phyloP scores from a whole-genome alignment of 2,113 vertebrate species.

The Poeciliopsis prolifica region DNA sequence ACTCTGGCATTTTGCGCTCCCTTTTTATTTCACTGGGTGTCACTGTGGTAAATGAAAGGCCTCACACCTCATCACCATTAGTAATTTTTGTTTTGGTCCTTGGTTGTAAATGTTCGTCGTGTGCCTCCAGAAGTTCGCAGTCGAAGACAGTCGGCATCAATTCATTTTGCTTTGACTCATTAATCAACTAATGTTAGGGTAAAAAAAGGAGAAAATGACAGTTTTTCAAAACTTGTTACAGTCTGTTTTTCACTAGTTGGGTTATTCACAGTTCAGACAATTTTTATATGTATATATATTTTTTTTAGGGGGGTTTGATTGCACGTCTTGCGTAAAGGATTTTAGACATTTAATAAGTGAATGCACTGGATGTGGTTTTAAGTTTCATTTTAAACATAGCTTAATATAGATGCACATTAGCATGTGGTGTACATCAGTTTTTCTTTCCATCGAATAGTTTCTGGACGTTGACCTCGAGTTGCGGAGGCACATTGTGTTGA shows the following conservation, averaged over 20 bases:
- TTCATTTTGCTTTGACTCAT: conserved; percentile 25
- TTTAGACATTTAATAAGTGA: conserved; percentile 21
- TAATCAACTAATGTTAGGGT: conserved; percentile 31
- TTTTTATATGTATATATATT: neutral
- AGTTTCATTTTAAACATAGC: conserved; percentile 5
- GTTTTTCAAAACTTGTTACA: conserved; percentile 14
- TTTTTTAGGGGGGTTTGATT: conserved; percentile 12
- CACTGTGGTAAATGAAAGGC: neutral
- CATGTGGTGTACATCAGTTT: conserved; percentile 21
- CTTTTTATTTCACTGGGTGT: conserved; percentile 20
- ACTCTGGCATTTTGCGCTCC: neutral
- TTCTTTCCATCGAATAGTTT: conserved; percentile 16
- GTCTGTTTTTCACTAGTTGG: neutral
- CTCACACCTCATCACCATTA: conserved; percentile 14
- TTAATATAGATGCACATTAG: conserved; percentile 24
- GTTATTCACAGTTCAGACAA: conserved; percentile 15
- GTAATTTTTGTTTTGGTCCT: conserved; percentile 4
- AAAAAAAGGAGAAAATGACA: conserved; percentile 29
- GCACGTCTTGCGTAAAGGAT: conserved; percentile 25
- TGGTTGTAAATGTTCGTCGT: neutral
- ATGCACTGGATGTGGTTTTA: conserved; percentile 25
- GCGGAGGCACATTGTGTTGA: conserved; percentile 24
- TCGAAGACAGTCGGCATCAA: conserved; percentile 48
- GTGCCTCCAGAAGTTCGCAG: conserved; percentile 9
- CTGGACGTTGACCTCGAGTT: conserved; percentile 5